Base-by-base conservation (phyloP, 2,113 vertebrate genomes). In the Oreochromis niloticus region DNA sequence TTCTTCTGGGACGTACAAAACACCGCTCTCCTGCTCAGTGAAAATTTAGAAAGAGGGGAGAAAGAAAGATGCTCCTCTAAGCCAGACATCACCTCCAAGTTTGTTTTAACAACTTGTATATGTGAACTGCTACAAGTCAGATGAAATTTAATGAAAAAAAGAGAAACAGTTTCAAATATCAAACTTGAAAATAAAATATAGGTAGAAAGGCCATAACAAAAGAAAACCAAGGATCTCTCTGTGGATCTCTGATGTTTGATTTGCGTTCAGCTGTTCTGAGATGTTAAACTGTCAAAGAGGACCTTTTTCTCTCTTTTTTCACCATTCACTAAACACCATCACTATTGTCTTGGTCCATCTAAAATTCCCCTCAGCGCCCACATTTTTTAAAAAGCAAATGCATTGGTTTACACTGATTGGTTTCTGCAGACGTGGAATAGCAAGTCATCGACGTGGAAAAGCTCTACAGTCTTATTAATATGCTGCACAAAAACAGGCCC, bases 181-280 rank as follows among this genome's bases (percentile, higher is more conserved):
- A 89, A 87, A 96, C 93, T 92, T 89, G 82, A 90, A 93, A 54
- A 95, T 86, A 78, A 89, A 88, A 82, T 56, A 80, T 94, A 95
- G 96, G 96, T 96, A 96, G 94, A 96, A 96, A 95, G 93, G 96
- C 95, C 95, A 96, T 95, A 96, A 95, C 56, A 92, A 95, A 95
- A 93, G 83, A 93, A 94, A 95, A 93, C 75, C 91, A 95, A 96
- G 89, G 92, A 90, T 94, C 83, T 80, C 88, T 90, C 87, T 80
- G 91, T 89, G 91, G 95, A 95, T 95, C 91, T 68, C 87, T 91
- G 91, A 94, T 85, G 85, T 88, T 85, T 50, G 9, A 36, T 85
- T 91, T 92, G 36, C 80, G 83, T 85, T 80, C 6, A 57, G 34
- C 81, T 85, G 30, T 90, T 66, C 80, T 80, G 71, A 88, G 68